Evolutionary conservation across 2,797 vertebrate species (phyloP), one percentile per base, ranked within the genome.

Genomic region (Myotis planiceps): DNA sequence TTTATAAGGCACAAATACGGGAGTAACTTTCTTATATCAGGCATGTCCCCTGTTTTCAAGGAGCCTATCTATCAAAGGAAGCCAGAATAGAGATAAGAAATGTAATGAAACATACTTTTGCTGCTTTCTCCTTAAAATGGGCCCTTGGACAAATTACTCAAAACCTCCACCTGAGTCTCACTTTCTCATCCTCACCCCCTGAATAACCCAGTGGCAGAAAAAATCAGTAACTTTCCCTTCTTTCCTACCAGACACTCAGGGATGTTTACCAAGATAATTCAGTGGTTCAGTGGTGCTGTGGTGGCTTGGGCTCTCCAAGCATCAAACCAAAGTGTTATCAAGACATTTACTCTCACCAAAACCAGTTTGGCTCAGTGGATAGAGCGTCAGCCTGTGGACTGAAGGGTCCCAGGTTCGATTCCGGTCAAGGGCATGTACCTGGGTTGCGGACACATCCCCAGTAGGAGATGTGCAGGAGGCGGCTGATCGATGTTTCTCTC

Each of bases 251-350:
- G 51, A 90, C 63, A 75, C 29, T 47, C 69, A 0, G 27, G 23
- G 1, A 4, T 51, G 10, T n/a, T 76, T 25, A 34, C 25, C 49
- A 39, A 90, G n/a, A 49, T 3, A 0, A n/a, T 25, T 21, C 9
- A 9, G 6, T 29, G 29, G n/a, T 25, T 21, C 9, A 9, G 6
- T 29, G 29, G n/a, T 37, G 1, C n/a, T 27, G 0, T 15, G 2
- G 16, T n/a, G 27, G 6, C 5, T 34, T 51, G 6, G 45, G 10
- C 16, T 74, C 10, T 34, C 65, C 29, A 45, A 82, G 6, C 42
- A 66, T 53, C 63, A 63, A 3, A 32, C 5, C 34, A 39, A 84
- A 81, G 4, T 51, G 23, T 42, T 51, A 51, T 51, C 18, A 55
- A 75, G 45, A 53, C 1, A 60, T 14, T 66, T 19, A 32, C 63